phyloP scores from a whole-genome alignment of 1,140 invertebrate genomes.

The Stegodyphus dumicola region DNA sequence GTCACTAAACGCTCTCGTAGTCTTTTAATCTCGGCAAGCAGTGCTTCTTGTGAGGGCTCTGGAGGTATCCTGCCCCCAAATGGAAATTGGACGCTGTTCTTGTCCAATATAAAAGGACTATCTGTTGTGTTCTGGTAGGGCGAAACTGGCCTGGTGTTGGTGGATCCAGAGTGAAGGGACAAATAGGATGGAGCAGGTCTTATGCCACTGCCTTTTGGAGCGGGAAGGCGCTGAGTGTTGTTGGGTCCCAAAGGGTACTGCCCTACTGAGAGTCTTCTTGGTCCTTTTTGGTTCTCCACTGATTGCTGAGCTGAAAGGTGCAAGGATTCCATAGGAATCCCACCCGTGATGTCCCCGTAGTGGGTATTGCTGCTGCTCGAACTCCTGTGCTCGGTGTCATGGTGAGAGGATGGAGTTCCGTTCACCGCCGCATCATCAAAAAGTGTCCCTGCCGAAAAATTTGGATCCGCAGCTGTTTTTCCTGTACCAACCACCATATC shows the following conservation, averaged over 20 bases:
- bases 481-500: constrained; percentile 75
- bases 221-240: not conserved
- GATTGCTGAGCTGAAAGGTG: not conserved
- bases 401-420: not conserved
- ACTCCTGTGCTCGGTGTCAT: constrained; percentile 7
- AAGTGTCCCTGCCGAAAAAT: constrained; percentile 54
- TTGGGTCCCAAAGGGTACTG: not conserved
- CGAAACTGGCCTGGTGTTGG: constrained; percentile 43
- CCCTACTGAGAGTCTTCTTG: constrained; percentile 16
- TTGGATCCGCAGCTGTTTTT: not conserved
- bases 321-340: constrained; percentile 33
- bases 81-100: constrained; percentile 13
- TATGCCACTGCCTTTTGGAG: constrained; percentile 5
- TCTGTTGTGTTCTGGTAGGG: constrained; percentile 41
- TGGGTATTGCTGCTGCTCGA: constrained; percentile 37
- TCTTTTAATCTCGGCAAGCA: constrained; percentile 91
- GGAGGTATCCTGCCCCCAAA: constrained; percentile 7
- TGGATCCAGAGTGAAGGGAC: constrained; percentile 24
- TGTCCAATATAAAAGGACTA: constrained; percentile 44
- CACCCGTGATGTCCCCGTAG: constrained; percentile 16
- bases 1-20: constrained; percentile 88
- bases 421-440: constrained; percentile 48
- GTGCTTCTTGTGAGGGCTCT: constrained; percentile 75
- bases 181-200: constrained; percentile 31
- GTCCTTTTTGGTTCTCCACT: not conserved